Base-by-base conservation (phyloP, 1,140 invertebrate genomes). In the Ridgeia piscesae region DNA sequence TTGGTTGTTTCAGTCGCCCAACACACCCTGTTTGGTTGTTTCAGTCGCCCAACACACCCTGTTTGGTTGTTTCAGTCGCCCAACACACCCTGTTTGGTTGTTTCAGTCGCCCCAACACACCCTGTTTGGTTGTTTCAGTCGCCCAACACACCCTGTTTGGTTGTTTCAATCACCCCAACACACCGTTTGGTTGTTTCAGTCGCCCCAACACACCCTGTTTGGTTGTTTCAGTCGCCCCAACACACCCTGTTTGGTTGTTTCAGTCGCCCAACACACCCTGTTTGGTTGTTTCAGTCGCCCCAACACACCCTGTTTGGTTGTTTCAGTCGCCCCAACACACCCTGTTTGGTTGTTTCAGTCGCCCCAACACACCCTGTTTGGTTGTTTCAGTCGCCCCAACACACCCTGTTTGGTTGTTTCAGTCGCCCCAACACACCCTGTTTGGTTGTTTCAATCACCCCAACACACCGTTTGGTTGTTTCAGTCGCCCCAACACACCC, bases 191-290 rank as follows among this genome's bases (percentile, higher is more conserved):
- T 91, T 92, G 91, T 91, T 94, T 91, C 48, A 94, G 93, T 98
- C 98, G 93, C 97, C 97, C 94, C 97, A 97, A 91, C 99, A 99
- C 95, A 99, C 98, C 89, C n/a, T n/a, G n/a, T n/a, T n/a, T n/a
- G n/a, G 42, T 6, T 42, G 42, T 42, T 4, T 42, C 42, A 42
- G 11, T 11, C 42, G 11, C 42, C 11, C 4, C 11, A 42, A 2
- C 58, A 77, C 14, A 77, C 27, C 27, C 17, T 77, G 58, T 9
- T 4, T n/a, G n/a, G n/a, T n/a, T n/a, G n/a, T n/a, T n/a, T n/a
- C n/a, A n/a, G n/a, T n/a, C n/a, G n/a, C n/a, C n/a, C n/a, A n/a
- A n/a, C n/a, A n/a, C n/a, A n/a, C n/a, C n/a, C n/a, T n/a, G n/a
- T 77, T 2, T 77, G 31, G 48, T 91, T 92, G 91, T 91, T 94